These are phyloP conservation scores for Pristionchus fissidentatus DNA, from an alignment of 2,888 invertebrate species.

Conservation along the genomic window DNA sequence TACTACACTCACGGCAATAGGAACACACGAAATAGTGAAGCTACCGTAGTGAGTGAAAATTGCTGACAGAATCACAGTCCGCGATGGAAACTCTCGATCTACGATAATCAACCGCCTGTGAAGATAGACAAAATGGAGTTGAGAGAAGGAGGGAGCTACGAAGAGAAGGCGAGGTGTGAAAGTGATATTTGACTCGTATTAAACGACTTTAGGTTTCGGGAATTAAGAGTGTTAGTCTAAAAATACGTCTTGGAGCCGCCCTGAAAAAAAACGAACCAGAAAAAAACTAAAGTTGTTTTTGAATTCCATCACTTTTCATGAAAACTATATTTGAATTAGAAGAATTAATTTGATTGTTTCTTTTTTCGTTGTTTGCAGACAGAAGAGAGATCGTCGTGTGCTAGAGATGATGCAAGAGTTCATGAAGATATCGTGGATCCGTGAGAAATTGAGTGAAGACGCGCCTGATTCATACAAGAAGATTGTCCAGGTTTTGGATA, in stretches of 20 bases:
- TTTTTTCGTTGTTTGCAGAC: too few relatives aligned
- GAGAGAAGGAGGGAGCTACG: neutral
- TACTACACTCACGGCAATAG: too few relatives aligned
- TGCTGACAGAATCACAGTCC: neutral
- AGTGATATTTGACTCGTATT: too few relatives aligned
- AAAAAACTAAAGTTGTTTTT: too few relatives aligned
- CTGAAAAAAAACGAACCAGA: too few relatives aligned
- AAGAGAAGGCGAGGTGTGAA: too few relatives aligned
- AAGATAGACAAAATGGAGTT: neutral
- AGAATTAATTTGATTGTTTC: too few relatives aligned
- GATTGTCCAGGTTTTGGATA: neutral
- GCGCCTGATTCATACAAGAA: neutral
- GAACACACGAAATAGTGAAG: too few relatives aligned
- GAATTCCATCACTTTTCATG: too few relatives aligned
- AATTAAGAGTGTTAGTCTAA: neutral
- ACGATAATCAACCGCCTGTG: neutral
- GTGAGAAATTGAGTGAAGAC: neutral
- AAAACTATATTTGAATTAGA: too few relatives aligned
- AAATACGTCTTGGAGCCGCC: too few relatives aligned
- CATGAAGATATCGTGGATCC: neutral
- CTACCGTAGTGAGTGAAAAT: neutral
- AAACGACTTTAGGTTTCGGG: too few relatives aligned
- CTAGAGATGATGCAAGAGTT: neutral
- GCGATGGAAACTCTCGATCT: conserved; percentile 20
- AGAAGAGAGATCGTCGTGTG: neutral